phyloP scores from a whole-genome alignment of 2,797 vertebrate genomes.

The Neomorphus geoffroyi region DNA sequence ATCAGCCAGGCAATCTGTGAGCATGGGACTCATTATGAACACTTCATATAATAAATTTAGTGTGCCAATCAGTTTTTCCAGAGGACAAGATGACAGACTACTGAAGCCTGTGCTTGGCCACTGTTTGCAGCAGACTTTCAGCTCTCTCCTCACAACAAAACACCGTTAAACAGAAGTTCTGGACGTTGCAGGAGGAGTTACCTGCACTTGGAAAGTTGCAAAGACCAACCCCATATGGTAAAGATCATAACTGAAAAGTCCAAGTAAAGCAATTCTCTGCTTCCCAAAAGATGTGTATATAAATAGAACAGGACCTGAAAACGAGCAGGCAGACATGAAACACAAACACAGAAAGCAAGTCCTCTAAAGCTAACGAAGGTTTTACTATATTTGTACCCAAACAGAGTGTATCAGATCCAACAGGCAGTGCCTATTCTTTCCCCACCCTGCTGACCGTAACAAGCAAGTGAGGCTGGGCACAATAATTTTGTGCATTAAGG shows the following conservation, averaged over 20 bases:
- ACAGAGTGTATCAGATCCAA: not conserved
- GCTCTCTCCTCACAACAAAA: not conserved
- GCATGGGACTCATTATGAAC: constrained; percentile 15
- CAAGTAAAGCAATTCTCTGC: constrained; percentile 56
- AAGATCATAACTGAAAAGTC: constrained; percentile 47
- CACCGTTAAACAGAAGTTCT: not conserved
- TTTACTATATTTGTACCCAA: not conserved
- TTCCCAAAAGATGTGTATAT: constrained; percentile 45
- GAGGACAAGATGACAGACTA: not conserved
- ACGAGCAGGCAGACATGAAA: constrained; percentile 41
- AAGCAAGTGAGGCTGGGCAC: not conserved
- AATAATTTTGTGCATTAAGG: not conserved
- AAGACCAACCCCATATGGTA: constrained; percentile 37
- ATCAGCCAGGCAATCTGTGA: constrained; percentile 43
- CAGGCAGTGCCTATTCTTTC: not conserved
- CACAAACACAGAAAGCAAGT: not conserved
- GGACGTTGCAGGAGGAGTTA: not conserved
- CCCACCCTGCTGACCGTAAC: not conserved
- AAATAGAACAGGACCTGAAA: constrained; percentile 50
- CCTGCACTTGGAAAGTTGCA: constrained; percentile 14
- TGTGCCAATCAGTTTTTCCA: not conserved
- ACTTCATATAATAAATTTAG: not conserved
- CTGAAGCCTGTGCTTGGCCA: not conserved
- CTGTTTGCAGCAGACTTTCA: not conserved
- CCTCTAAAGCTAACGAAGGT: not conserved